Evolutionary conservation across 2,797 vertebrate species (phyloP).

Genomic region (Lophotriccus pileatus): DNA sequence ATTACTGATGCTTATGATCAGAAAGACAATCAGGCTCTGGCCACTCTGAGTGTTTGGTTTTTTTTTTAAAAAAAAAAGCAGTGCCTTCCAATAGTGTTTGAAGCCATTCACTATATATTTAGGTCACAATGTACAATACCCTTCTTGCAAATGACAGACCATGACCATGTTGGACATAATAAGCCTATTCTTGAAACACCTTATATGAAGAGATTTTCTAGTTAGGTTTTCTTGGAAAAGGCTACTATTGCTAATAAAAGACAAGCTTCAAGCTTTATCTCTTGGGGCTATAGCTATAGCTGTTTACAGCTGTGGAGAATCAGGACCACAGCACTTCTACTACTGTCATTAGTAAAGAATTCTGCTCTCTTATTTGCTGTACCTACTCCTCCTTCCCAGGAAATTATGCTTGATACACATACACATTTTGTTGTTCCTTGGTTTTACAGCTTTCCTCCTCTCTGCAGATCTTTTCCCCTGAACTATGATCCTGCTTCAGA

Average conservation of each 20-base stretch:
- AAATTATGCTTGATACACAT: neutral
- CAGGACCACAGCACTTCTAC: neutral
- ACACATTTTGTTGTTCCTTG: rapidly evolving
- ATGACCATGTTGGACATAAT: neutral
- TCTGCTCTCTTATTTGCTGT: neutral
- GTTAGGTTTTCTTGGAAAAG: neutral
- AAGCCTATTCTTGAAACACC: neutral
- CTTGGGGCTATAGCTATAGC: neutral
- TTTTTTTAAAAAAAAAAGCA: neutral
- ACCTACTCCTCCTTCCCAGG: neutral
- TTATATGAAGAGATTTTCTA: neutral
- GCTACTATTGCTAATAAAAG: neutral
- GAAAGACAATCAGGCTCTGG: neutral
- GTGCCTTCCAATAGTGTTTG: neutral
- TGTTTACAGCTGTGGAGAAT: neutral
- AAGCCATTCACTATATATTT: neutral
- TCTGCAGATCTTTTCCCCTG: neutral
- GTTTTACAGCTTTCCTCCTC: neutral
- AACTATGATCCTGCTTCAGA: neutral
- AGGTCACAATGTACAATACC: neutral
- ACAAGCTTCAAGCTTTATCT: neutral
- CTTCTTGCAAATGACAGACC: neutral
- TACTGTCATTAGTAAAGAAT: neutral
- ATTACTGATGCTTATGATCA: neutral
- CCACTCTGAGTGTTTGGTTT: neutral